Evolutionary conservation across 2,888 invertebrate species (phyloP), one percentile per base, ranked within the genome.

Genomic region (Plagodis pulveraria): DNA sequence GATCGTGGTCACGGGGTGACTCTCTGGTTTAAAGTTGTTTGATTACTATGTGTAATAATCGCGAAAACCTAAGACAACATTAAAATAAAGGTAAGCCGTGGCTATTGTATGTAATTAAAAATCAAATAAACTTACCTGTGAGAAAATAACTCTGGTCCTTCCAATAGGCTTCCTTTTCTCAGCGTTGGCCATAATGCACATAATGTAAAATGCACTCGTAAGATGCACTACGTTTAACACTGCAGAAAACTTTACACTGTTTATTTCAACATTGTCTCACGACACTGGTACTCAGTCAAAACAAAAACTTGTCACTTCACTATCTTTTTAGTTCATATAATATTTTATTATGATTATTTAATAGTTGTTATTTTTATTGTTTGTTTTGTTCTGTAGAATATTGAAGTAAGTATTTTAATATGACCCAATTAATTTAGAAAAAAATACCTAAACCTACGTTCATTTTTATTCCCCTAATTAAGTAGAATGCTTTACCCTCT

Each of bases 91-190:
- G n/a, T n/a, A n/a, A n/a, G 22, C 22, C 22, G 22, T 22, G 22
- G 22, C 4, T 22, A 2, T 22, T 22, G 22, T 2, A 22, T 22
- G 1, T 1, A 22, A 22, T 22, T 22, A 22, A 22, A 22, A 22
- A 4, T 22, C 22, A 22, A 22, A 22, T 22, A 22, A 22, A 50
- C 76, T 59, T 67, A 84, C 83, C 81, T 84, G 83, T 45, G 83
- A 84, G 7, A 76, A 43, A 6, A 83, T 65, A 6, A 82, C 73
- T 65, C 75, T 74, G 0, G 69, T 50, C 46, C 81, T 66, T 44
- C 76, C 74, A 11, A 80, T 63, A 2, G 69, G 56, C 42, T 62
- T 58, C 11, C 52, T 61, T 22, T 58, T 67, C 36, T 67, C 72
- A 34, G 58, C 44, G 22, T 50, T 66, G 12, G 61, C 58, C 73